Conservation (phyloP, 2,888 invertebrate genomes). For the Andrena hattorfiana region DNA sequence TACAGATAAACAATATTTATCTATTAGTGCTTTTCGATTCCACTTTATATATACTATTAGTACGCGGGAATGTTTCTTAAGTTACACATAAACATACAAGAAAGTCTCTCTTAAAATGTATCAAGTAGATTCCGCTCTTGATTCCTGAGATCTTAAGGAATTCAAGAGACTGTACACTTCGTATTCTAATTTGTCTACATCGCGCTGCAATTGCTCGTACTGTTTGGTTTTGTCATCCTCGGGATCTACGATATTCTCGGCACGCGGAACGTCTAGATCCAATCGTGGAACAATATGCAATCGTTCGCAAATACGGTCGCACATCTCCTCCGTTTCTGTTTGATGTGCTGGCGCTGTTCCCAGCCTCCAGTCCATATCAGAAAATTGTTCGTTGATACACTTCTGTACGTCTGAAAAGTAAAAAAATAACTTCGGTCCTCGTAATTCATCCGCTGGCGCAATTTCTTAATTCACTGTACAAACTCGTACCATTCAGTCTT, state of each 20-base stretch:
- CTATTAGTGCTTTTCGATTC: slow-evolving; percentile 12
- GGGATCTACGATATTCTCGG: slow-evolving; percentile 21
- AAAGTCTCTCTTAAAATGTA: slow-evolving; percentile 2
- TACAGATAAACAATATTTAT: background rate
- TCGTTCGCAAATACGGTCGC: background rate
- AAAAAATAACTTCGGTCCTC: background rate
- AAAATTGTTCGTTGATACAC: slow-evolving; percentile 73
- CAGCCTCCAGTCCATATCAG: slow-evolving; percentile 46
- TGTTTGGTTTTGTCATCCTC: slow-evolving; percentile 40
- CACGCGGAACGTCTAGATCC: slow-evolving; percentile 27
- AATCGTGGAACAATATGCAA: slow-evolving; percentile 17
- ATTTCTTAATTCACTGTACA: background rate
- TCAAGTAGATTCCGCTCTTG: slow-evolving; percentile 39
- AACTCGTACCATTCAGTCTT: slow-evolving; percentile 75
- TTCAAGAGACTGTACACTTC: slow-evolving; percentile 77
- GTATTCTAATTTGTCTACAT: slow-evolving; percentile 77
- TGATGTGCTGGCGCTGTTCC: background rate
- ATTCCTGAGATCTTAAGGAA: slow-evolving; percentile 57
- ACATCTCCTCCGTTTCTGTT: background rate
- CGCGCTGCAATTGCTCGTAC: slow-evolving; percentile 69
- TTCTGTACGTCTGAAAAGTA: slow-evolving; percentile 74
- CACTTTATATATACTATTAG: background rate
- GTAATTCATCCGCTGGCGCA: background rate
- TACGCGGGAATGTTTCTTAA: background rate
- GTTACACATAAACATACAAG: background rate